Base-by-base conservation (phyloP, 2,888 invertebrate genomes). In the Xestia rhomboidea region DNA sequence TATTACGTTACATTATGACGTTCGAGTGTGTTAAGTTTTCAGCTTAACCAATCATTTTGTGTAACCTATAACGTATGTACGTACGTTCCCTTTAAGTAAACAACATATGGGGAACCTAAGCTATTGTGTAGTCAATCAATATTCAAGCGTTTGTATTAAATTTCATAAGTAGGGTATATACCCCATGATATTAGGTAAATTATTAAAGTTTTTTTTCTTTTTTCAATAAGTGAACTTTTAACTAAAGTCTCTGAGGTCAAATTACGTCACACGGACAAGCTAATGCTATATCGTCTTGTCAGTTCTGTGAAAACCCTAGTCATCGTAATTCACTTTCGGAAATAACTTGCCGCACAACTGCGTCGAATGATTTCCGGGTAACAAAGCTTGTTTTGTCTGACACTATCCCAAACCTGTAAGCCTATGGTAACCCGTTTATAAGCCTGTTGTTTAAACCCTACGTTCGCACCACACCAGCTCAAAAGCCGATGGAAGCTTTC, bases 21-120 rank as follows among this genome's bases (percentile, higher is more conserved):
- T 66, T 44, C 30, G 44, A 60, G 27, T 83, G 11, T 66, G n/a
- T 51, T 13, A 66, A 68, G 67, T 82, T 68, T 66, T 82, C n/a
- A 27, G 49, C 49, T 77, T 49, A 38, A 60, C 30, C 41, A 27
- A 46, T 30, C 11, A 68, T 8, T 51, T 8, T 24, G 27, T 46
- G 8, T 51, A 8, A 66, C 30, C 5, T 30, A 21, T 41, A 10
- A 41, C 41, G 41, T 41, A 41, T 10, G 41, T 41, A 41, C 41
- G 41, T 10, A 41, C 41, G 41, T 41, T 10, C 41, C 41, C 0
- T 0, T 10, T 11, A 41, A 11, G 15, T 57, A 7, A 57, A 57
- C 27, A 27, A 27, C 57, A 7, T 57, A 57, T 27, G 15, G 8
- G 27, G 27, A 27, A 27, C 27, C 27, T 27, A 27, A 57, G 57